Base-by-base conservation (phyloP, 2,113 vertebrate genomes). In the Malaclemys terrapin region DNA sequence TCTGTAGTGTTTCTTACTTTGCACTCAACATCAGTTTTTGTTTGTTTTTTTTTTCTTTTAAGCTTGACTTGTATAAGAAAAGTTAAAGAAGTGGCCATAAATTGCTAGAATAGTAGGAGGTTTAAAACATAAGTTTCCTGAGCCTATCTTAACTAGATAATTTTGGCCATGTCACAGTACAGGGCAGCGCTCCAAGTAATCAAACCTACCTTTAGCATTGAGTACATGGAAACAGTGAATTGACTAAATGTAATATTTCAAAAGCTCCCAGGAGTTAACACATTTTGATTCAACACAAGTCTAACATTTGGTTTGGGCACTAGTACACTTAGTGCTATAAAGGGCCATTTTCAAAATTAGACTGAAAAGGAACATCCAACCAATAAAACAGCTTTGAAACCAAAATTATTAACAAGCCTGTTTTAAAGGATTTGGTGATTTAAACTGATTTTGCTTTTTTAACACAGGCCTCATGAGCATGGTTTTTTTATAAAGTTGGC, bases 181-280 rank as follows among this genome's bases (percentile, higher is more conserved):
- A 90, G 84, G 96, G 94, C 96, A 95, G 53, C 89, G 86, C 75
- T 96, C 94, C 96, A 96, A 96, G 87, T 92, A 96, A 96, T 94
- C 82, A 95, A 90, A 82, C 31, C 45, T 80, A 85, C 49, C 59
- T 80, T 82, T 89, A 80, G 47, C 53, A 89, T 56, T 31, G 90
- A 89, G 75, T 38, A 62, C 10, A 76, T 65, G 50, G n/a, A 20
- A 24, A 17, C 0, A 31, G 53, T 49, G 81, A 82, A 85, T 62
- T 80, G 85, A 91, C 76, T 81, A 82, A 54, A 90, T 79, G 25
- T 2, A 90, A 45, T 5, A 2, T 75, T 89, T 54, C 80, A 50
- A 27, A 2, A 89, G 57, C 29, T 82, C 76, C 0, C 0, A 1
- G 11, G 42, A 92, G 82, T 20, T 52, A 3, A 49, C 4, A 29